Base-by-base conservation (phyloP, 1,140 invertebrate species). In the Caenorhabditis remanei region DNA sequence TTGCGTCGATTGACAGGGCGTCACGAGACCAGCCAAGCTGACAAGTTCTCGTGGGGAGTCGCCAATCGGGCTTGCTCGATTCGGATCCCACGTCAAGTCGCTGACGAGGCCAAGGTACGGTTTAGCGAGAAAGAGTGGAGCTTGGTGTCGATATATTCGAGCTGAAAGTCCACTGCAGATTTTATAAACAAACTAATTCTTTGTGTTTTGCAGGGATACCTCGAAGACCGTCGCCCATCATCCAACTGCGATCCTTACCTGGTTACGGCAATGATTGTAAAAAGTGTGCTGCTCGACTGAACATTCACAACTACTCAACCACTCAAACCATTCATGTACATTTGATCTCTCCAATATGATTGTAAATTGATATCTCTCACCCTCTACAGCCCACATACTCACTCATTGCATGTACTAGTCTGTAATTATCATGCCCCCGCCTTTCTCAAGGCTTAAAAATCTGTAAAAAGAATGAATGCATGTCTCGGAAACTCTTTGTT, bases 211-310 rank as follows among this genome's bases (percentile, higher is more conserved):
- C 95, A 95, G 91, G 97, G 97, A 4, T 98, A 98, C 92, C 93
- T 98, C 86, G 97, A 99, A 93, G 97, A 99, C 93, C 94, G 97
- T 87, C 94, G 97, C 91, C 97, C 97, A 14, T 95, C 97, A 5
- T 97, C 96, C 87, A 98, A 98, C 93, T 96, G 96, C 92, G 97
- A 98, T 93, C 97, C 97, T 0, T 98, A 98, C 93, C 93, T 85
- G 16, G 93, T 94, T 40, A 93, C 93, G 13, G 92, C 75, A 24
- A 79, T 79, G 71, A 61, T 75, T 58, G 65, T 14, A 32, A 65
- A 67, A 85, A 85, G 61, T 53, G 48, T 43, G 53, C 63, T 79
- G 21, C 21, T 50, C 71, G 53, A 53, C n/a, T 24, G 24, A 63
- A 32, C 9, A 19, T 8, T n/a, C 4, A 19, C n/a, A n/a, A 8